These are phyloP conservation scores for Camelus bactrianus DNA, from an alignment of 2,113 vertebrate species.

Conservation along the genomic window DNA sequence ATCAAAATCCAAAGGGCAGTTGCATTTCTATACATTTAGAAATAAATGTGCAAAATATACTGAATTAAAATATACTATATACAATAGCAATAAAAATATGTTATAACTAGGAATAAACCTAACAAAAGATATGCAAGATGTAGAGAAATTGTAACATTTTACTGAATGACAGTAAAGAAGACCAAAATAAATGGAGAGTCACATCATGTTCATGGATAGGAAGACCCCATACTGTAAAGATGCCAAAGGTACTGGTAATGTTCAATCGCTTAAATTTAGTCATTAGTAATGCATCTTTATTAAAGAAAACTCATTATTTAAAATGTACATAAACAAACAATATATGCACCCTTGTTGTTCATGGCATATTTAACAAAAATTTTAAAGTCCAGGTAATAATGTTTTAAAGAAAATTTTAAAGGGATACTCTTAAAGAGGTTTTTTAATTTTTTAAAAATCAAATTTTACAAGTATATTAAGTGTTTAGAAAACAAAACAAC, in stretches of 20 bases:
- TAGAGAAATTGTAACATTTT: neutral
- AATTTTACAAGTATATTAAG: neutral
- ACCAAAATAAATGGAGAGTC: constrained; percentile 15
- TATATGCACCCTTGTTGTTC: neutral
- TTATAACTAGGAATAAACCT: neutral
- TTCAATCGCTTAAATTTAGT: neutral
- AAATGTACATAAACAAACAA: neutral
- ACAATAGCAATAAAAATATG: neutral
- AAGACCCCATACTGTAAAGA: neutral
- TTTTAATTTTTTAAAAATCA: neutral
- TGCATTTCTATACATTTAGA: neutral
- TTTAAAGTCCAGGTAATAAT: neutral
- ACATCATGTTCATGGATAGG: neutral
- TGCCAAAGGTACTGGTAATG: neutral
- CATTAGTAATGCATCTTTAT: neutral
- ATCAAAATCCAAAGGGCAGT: neutral
- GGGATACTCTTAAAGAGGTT: neutral
- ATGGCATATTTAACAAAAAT: constrained; percentile 8
- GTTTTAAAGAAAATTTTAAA: constrained; percentile 37
- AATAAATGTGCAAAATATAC: neutral
- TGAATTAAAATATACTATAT: neutral
- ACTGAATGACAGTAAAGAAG: neutral
- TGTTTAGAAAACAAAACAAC: neutral
- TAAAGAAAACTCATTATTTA: constrained; percentile 2
- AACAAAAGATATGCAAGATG: constrained; percentile 17